Conservation (phyloP, 2,797 vertebrate genomes). For the Falco naumanni region DNA sequence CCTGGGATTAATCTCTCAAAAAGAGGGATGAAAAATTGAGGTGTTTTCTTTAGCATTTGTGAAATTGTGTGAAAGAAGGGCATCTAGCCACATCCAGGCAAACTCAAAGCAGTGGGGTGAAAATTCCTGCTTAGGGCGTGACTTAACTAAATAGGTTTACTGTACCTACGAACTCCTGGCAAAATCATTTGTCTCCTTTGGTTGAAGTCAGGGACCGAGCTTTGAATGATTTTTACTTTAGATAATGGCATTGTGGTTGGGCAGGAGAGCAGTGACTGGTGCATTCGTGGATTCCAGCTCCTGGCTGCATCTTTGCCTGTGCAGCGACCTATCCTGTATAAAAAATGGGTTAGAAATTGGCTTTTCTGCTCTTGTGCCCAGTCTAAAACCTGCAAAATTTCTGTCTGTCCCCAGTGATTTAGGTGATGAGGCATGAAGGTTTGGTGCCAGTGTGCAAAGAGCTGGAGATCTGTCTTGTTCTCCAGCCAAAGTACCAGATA, state of each 20-base stretch:
- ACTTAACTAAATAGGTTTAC: neutral
- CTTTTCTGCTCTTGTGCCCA: fast-evolving
- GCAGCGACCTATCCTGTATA: fast-evolving
- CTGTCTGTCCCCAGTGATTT: neutral
- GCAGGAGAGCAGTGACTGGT: fast-evolving
- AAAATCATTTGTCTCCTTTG: neutral
- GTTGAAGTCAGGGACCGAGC: neutral
- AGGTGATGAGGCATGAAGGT: neutral
- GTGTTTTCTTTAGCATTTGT: neutral
- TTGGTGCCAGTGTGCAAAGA: neutral
- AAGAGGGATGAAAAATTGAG: neutral
- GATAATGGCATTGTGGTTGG: fast-evolving
- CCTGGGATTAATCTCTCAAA: neutral
- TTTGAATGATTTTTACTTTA: neutral
- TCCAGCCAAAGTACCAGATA: neutral
- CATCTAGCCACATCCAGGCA: fast-evolving
- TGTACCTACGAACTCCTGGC: fast-evolving
- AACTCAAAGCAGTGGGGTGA: neutral
- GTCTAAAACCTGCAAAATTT: neutral
- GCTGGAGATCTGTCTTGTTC: neutral
- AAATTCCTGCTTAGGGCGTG: neutral
- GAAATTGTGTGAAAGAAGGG: neutral
- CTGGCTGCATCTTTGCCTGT: neutral
- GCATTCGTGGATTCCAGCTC: neutral
- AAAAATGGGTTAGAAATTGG: neutral